These are phyloP conservation scores for Notothenia rossii DNA, from an alignment of 2,113 vertebrate genomes.

Conservation along the genomic window DNA sequence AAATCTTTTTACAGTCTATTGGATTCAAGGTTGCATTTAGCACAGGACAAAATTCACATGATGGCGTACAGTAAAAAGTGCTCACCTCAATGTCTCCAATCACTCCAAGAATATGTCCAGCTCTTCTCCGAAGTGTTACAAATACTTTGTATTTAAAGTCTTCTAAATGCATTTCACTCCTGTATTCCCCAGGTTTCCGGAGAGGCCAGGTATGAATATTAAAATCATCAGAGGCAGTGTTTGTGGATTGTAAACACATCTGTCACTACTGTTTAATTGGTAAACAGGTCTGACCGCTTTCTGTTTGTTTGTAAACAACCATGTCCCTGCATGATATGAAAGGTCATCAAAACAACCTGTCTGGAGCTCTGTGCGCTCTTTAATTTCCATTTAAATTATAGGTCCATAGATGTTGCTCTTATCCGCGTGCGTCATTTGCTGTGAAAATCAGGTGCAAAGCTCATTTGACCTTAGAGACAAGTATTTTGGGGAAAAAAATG, in stretches of 20 bases:
- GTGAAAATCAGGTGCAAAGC: not conserved
- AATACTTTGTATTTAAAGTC: constrained; percentile 4
- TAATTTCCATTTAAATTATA: constrained; percentile 66
- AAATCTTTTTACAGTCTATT: too few species aligned
- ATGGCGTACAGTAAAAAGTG: not conserved
- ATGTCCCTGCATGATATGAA: constrained; percentile 79
- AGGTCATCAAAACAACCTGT: constrained; percentile 76
- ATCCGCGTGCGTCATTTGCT: constrained; percentile 8
- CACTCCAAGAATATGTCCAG: not conserved
- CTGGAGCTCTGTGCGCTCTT: constrained; percentile 28
- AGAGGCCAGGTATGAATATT: constrained; percentile 80
- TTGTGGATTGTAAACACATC: constrained; percentile 82
- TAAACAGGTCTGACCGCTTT: constrained; percentile 78
- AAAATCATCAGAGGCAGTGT: constrained; percentile 73
- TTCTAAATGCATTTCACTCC: constrained; percentile 32
- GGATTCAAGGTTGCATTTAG: not conserved
- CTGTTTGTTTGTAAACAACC: constrained; percentile 80
- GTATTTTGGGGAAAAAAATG: not conserved
- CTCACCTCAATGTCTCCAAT: not conserved
- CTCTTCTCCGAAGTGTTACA: not conserved
- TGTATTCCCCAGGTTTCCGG: constrained; percentile 36
- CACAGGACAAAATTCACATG: not conserved
- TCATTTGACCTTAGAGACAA: constrained; percentile 24
- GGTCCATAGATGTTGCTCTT: constrained; percentile 10
- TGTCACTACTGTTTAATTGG: constrained; percentile 80